Base-by-base conservation (phyloP, 2,797 vertebrate species). In the Propithecus perrieri region DNA sequence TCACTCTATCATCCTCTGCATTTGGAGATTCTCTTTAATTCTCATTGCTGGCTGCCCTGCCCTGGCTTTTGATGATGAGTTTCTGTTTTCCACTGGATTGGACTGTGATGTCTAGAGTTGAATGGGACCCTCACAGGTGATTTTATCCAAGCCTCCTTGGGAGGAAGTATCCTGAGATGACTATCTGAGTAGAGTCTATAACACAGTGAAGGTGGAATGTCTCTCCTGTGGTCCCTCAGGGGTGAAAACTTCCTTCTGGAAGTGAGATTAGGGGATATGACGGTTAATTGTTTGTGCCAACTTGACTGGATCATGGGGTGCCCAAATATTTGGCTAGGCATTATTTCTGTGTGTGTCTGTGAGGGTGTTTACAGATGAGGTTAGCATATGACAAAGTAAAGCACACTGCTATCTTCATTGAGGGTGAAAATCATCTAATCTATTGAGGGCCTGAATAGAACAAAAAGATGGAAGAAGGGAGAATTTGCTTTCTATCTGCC, bases 1-100 rank as follows among this genome's bases (percentile, higher is more conserved):
- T 5, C 38, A 9, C 3, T 50, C 14, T 83, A 17, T 71, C n/a
- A 1, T 59, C 84, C 72, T 84, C 33, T 91, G 35, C 9, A 86
- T 69, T 89, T 79, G 69, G 69, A 92, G 33, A 74, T 69, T 63
- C 30, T 94, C 24, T 95, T 79, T 76, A 35, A 46, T 94, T 92
- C 78, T 57, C 30, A 41, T 5, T 57, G 38, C 38, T 57, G 67
- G 26, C 43, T 81, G 41, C 24, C 43, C 46, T 96, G 24, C 59
- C 67, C 33, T 61, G 43, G 75, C 35, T 83, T 92, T 76, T 57
- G 43, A 17, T 46, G 59, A 75, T 84, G 61, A 79, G 11, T 57
- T 92, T 91, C 30, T 96, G 43, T 93, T 89, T 95, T 78, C 22
- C 78, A 38, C 11, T 86, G 17, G 30, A 48, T 91, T 46, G 15